Conservation (phyloP, 2,113 vertebrate genomes). For the Atherinomorus stipes region DNA sequence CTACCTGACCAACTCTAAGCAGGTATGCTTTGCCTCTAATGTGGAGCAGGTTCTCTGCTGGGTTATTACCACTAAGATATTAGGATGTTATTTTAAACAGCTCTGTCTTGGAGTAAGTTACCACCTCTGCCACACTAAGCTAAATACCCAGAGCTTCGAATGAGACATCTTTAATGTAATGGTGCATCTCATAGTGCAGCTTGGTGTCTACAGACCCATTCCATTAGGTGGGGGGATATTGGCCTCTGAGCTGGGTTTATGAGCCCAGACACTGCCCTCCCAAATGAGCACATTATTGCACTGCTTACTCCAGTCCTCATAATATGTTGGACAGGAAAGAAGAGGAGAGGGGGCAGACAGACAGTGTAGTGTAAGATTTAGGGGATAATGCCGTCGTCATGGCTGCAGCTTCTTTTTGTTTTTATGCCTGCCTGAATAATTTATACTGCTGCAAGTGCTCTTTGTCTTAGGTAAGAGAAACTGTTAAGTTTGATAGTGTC, state of each 20-base stretch:
- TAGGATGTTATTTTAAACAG: background rate
- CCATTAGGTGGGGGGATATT: constrained; percentile 40
- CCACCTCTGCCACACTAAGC: background rate
- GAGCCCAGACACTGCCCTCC: constrained; percentile 51
- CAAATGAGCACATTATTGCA: constrained; percentile 57
- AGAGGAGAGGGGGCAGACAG: constrained; percentile 53
- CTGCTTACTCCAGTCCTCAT: constrained; percentile 83
- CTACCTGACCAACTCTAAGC: constrained; percentile 97
- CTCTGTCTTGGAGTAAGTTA: background rate
- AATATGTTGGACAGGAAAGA: constrained; percentile 71
- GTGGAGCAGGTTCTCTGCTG: background rate
- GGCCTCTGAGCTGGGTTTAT: constrained; percentile 56
- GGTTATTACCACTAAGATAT: no score
- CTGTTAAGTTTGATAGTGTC: background rate
- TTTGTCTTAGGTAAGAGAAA: background rate
- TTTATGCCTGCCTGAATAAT: constrained; percentile 34
- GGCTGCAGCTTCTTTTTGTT: constrained; percentile 77
- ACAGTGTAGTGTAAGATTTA: constrained; percentile 1
- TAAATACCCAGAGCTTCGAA: constrained; percentile 23
- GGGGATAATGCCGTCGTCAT: constrained; percentile 22
- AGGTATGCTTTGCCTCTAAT: constrained; percentile 80
- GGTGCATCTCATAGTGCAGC: constrained; percentile 26
- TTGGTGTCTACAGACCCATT: constrained; percentile 39
- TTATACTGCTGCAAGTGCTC: constrained; percentile 1
- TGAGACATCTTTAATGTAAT: constrained; percentile 40